Percentiles rank a stretch among this genome's conserved stretches.
phyloP scores from a whole-genome alignment of 2,888 invertebrate species.

The Macrosiphum euphorbiae region DNA sequence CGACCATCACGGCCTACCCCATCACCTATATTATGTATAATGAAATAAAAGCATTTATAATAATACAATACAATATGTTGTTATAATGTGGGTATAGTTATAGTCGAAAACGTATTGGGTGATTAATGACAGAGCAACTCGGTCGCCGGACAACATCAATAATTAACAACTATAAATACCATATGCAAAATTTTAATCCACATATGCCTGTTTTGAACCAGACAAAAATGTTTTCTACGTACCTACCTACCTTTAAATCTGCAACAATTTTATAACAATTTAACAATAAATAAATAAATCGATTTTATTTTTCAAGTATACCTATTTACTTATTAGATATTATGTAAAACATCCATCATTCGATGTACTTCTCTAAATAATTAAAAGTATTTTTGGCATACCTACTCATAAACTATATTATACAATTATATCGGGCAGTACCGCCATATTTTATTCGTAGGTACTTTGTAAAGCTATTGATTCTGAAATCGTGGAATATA shows the following conservation, averaged over 20 bases:
- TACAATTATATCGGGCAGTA: background rate
- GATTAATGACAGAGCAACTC: slow-evolving; percentile 16
- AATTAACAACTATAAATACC: slow-evolving; percentile 25
- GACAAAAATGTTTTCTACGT: background rate
- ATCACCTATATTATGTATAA: background rate
- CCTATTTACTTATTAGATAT: background rate
- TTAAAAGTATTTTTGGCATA: background rate
- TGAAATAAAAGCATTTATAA: slow-evolving; percentile 32
- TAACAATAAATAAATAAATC: background rate
- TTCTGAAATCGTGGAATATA: too few relatives aligned
- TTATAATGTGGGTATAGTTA: background rate
- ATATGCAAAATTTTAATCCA: background rate
- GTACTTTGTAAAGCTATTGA: background rate
- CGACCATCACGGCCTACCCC: background rate
- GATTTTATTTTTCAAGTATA: background rate
- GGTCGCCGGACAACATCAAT: background rate
- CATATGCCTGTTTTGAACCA: background rate
- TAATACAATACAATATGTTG: background rate
- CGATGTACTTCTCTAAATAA: background rate
- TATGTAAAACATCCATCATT: background rate
- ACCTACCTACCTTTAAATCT: background rate
- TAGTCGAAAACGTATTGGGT: slow-evolving; percentile 20
- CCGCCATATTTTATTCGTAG: background rate
- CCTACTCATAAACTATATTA: background rate
- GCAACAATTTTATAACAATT: background rate